Conservation (phyloP, 2,113 vertebrate species). For the Passer montanus region DNA sequence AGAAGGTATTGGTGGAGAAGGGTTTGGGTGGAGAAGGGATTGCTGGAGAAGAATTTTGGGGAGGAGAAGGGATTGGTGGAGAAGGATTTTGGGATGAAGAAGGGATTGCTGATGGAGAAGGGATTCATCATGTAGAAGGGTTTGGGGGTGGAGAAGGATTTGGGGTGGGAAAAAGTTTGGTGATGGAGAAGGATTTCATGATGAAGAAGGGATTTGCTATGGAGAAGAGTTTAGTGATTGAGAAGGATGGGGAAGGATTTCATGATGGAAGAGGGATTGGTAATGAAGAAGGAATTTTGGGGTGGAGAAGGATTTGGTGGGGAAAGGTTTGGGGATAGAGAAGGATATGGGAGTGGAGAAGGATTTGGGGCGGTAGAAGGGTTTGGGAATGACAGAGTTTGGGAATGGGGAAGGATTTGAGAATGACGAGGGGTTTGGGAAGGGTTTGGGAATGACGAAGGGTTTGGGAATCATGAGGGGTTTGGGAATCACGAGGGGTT, state of each 20-base stretch:
- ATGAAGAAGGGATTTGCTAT: too few relatives aligned
- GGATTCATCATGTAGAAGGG: neutral
- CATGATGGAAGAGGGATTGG: too few relatives aligned
- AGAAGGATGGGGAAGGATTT: too few relatives aligned
- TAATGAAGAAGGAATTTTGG: too few relatives aligned
- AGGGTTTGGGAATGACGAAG: too few relatives aligned
- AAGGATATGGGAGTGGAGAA: neutral
- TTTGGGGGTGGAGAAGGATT: neutral
- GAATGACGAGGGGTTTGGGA: too few relatives aligned
- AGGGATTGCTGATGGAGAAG: neutral
- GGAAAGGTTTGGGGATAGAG: neutral
- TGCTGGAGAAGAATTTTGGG: neutral
- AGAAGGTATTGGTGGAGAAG: neutral
- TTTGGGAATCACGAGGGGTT: neutral
- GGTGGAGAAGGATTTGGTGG: neutral
- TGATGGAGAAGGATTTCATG: too few relatives aligned
- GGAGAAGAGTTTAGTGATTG: too few relatives aligned
- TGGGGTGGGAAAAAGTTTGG: too few relatives aligned
- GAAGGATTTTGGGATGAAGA: neutral
- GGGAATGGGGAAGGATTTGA: neutral
- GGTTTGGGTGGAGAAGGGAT: too few relatives aligned
- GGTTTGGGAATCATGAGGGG: too few relatives aligned
- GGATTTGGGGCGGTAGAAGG: neutral
- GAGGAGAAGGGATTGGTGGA: neutral
- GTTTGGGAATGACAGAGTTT: neutral